Percentiles rank a stretch among this genome's conserved stretches.
Conservation (phyloP, 2,113 vertebrate genomes). For the Dromiciops gliroides region DNA sequence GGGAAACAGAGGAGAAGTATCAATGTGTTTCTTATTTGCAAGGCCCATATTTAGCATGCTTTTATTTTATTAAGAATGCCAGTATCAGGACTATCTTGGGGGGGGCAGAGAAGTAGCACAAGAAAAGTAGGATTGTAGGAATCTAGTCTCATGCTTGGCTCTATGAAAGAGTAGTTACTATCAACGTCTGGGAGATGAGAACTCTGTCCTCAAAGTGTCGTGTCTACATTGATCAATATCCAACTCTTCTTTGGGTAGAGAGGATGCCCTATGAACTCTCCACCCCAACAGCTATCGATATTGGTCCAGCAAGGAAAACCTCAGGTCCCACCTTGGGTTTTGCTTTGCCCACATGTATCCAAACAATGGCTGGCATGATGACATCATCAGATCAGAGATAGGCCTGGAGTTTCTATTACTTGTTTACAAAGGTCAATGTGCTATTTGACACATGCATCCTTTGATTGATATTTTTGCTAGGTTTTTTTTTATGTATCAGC, state of each 20-base stretch:
- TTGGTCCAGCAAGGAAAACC: fast-evolving
- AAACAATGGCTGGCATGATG: neutral
- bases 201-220: neutral
- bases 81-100: neutral
- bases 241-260: neutral
- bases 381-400: neutral
- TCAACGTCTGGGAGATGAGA: neutral
- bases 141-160: neutral
- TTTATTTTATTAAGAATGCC: neutral
- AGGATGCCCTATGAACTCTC: neutral
- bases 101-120: neutral
- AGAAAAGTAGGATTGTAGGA: neutral
- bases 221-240: neutral
- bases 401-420: neutral
- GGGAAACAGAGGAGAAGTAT: too few species aligned
- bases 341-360: neutral
- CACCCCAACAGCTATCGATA: neutral
- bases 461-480: neutral
- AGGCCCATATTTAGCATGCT: neutral
- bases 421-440: neutral
- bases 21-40: neutral
- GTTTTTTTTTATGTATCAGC: neutral
- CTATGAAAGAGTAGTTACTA: neutral
- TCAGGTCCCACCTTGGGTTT: neutral
- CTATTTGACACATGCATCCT: neutral